phyloP scores from a whole-genome alignment of 2,113 vertebrate species.

The Varanus salvator region DNA sequence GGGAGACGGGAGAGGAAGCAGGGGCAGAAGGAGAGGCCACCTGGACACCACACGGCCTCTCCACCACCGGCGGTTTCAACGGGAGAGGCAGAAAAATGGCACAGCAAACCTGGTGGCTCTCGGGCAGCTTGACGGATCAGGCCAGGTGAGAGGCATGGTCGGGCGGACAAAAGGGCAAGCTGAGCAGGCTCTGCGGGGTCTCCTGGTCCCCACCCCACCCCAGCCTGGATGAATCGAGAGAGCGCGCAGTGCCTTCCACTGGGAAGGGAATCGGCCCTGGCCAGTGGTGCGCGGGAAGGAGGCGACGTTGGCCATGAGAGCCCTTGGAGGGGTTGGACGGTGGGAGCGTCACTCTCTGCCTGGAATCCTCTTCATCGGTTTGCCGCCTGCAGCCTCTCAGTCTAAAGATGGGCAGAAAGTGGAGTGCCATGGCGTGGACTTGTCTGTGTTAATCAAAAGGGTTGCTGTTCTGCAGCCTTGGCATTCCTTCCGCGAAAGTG shows the following conservation, averaged over 20 bases:
- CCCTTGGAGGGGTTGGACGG: too few relatives aligned
- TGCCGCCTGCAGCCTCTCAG: background rate
- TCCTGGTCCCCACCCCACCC: too few relatives aligned
- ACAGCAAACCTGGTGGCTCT: background rate
- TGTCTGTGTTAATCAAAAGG: background rate
- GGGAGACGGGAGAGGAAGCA: accelerated
- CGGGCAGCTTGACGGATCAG: background rate
- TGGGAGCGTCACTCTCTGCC: too few relatives aligned
- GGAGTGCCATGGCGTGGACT: background rate
- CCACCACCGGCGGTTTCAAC: background rate
- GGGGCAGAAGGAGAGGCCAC: background rate
- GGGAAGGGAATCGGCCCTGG: too few relatives aligned
- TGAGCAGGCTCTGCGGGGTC: too few relatives aligned
- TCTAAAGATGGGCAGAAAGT: background rate
- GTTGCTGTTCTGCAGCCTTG: background rate
- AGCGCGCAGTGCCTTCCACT: too few relatives aligned
- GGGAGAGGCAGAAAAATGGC: background rate
- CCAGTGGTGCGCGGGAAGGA: too few relatives aligned
- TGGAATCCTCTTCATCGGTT: background rate
- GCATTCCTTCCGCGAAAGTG: background rate
- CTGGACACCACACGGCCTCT: too few relatives aligned
- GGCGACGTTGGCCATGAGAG: too few relatives aligned
- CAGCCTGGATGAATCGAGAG: too few relatives aligned
- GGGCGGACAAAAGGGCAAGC: too few relatives aligned
- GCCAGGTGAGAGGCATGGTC: background rate